Evolutionary conservation across 2,888 invertebrate species (phyloP).

Genomic region (Drosophila fungiperda): DNA sequence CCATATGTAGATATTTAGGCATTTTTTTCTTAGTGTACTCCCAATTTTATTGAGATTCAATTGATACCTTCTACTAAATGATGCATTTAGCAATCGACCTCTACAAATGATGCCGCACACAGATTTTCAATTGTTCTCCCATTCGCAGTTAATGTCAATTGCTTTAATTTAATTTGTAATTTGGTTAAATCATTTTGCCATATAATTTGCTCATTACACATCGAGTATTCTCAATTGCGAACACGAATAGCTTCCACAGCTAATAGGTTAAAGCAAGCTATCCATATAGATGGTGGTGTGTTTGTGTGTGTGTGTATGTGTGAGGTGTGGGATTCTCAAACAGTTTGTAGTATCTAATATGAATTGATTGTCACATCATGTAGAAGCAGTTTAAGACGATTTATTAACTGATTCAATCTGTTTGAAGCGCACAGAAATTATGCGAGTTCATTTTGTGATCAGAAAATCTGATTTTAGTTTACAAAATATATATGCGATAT

Average conservation of each 20-base stretch:
- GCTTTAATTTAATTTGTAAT: slow-evolving; percentile 21
- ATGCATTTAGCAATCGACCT: slow-evolving; percentile 26
- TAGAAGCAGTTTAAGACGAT: slow-evolving; percentile 13
- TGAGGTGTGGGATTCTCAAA: background rate
- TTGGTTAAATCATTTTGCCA: slow-evolving; percentile 31
- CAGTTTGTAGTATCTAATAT: background rate
- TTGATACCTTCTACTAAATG: slow-evolving; percentile 22
- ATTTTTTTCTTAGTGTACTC: background rate
- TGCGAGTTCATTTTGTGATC: slow-evolving; percentile 13
- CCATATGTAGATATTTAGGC: background rate
- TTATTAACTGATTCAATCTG: slow-evolving; percentile 28
- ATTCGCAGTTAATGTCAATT: slow-evolving; percentile 22
- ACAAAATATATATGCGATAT: background rate
- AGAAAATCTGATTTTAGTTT: background rate
- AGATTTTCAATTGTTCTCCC: slow-evolving; percentile 28
- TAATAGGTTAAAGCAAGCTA: slow-evolving; percentile 11
- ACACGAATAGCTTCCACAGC: slow-evolving; percentile 13
- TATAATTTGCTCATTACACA: slow-evolving; percentile 34
- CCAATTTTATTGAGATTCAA: slow-evolving; percentile 4
- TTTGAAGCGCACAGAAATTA: slow-evolving; percentile 26
- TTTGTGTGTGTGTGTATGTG: background rate
- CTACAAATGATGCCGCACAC: background rate
- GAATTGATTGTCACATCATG: slow-evolving; percentile 18
- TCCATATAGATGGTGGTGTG: background rate
- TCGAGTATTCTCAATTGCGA: background rate